These are phyloP conservation scores for Macropodus opercularis DNA, from an alignment of 2,797 vertebrate species.

Conservation along the genomic window DNA sequence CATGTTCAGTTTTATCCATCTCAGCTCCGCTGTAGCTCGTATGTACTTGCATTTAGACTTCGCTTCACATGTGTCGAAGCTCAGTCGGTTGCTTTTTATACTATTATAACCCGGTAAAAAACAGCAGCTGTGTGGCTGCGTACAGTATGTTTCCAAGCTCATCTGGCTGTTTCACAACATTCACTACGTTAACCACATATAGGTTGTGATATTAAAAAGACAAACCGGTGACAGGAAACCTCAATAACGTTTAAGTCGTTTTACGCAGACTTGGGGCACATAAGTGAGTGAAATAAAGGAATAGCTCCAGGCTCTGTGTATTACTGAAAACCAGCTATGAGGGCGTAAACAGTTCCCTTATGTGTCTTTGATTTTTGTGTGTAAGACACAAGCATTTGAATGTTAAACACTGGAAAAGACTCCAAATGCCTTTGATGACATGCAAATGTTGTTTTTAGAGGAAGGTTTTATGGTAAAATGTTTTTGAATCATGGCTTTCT, in stretches of 20 bases:
- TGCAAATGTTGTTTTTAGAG: slow-evolving; percentile 26
- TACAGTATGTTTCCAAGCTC: too few relatives aligned
- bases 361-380: slow-evolving; percentile 35
- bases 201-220: slow-evolving; percentile 20
- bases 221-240: slow-evolving; percentile 7
- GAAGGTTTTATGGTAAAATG: slow-evolving; percentile 17
- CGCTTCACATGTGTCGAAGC: too few relatives aligned
- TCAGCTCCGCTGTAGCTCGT: neutral
- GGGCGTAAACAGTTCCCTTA: slow-evolving; percentile 14
- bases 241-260: slow-evolving; percentile 21
- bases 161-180: neutral
- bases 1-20: slow-evolving; percentile 11
- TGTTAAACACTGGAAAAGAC: slow-evolving; percentile 25
- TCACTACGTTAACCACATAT: neutral
- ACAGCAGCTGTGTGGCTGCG: too few relatives aligned
- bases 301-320: slow-evolving; percentile 16
- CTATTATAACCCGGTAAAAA: too few relatives aligned
- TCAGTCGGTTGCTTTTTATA: too few relatives aligned
- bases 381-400: slow-evolving; percentile 18
- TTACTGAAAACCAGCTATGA: slow-evolving; percentile 17
- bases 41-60: neutral
- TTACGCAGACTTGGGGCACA: slow-evolving; percentile 22
- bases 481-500: slow-evolving; percentile 11
- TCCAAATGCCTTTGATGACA: slow-evolving; percentile 14
- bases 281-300: slow-evolving; percentile 34